Evolutionary conservation across 1,140 invertebrate genomes (phyloP), one percentile per base, ranked within the genome.

Genomic region (Akabosia matsudoensis): DNA sequence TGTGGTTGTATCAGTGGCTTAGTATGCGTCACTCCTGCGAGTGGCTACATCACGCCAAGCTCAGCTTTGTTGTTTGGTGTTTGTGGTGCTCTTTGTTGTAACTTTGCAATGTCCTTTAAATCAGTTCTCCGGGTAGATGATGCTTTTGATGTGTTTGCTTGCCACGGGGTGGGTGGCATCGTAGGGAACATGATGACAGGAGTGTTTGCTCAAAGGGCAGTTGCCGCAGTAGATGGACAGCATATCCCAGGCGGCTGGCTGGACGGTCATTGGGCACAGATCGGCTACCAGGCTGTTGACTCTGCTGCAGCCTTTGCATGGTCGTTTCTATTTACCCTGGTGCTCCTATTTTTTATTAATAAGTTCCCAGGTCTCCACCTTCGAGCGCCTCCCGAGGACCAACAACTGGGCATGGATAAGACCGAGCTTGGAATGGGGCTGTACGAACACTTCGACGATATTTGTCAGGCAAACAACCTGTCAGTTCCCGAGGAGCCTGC

Each of bases 281-380:
- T 80, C 37, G 72, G 73, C 13, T 73, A 73, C 16, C 79, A 80
- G 70, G 24, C 51, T 3, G 3, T 80, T 22, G 79, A 80, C 76
- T 78, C 79, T 7, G 30, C 76, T n/a, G 77, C 79, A 22, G 75
- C 75, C 10, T 74, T 34, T 14, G 74, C 4, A 0, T 80, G 79
- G 79, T n/a, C 75, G 24, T 80, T 80, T 52, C n/a, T 74, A 1
- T 26, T 76, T 26, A 79, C 80, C 0, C 18, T 71, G 14, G 3
- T 81, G 3, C 73, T 81, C n/a, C 33, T 81, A n/a, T 79, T 64
- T 33, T 30, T 79, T 28, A 73, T 81, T 7, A 67, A 81, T 26
- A 79, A 81, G 28, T 76, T 81, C n/a, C 80, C 80, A 0, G 80
- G 80, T 16, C 37, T 81, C 16, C 67, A 74, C 24, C 61, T 81